phyloP scores from a whole-genome alignment of 2,797 vertebrate species.

The Luscinia megarhynchos region DNA sequence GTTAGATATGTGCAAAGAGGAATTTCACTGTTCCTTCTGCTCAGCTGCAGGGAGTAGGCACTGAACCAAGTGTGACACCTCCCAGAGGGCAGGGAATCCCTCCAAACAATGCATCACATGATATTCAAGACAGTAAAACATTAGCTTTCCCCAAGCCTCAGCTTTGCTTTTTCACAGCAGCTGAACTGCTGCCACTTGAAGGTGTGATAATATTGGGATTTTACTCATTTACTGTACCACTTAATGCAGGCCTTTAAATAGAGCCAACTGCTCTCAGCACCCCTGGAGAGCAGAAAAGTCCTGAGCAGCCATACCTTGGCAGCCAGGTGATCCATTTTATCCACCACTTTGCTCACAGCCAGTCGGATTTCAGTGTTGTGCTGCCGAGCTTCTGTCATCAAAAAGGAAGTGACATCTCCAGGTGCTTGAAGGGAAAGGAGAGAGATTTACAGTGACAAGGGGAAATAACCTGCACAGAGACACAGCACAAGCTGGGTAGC shows the following conservation, averaged over 20 bases:
- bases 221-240: background rate
- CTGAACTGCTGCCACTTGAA: background rate
- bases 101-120: accelerated
- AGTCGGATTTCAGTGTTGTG: conserved; percentile 94
- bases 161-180: background rate
- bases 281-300: background rate
- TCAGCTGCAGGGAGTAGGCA: background rate
- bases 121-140: background rate
- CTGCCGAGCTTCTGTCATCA: conserved; percentile 95
- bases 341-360: conserved; percentile 90
- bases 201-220: background rate
- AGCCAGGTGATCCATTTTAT: conserved; percentile 92
- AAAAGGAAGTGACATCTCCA: conserved; percentile 89
- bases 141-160: background rate
- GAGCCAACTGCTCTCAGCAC: background rate
- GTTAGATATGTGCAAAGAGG: background rate
- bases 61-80: background rate
- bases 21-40: background rate
- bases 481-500: background rate
- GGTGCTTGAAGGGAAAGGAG: conserved; percentile 74
- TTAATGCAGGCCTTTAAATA: background rate
- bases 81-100: background rate
- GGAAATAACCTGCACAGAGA: background rate
- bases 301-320: conserved; percentile 81
- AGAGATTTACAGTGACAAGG: background rate